Percentiles rank a stretch among this genome's conserved stretches.
These are phyloP conservation scores for Trachurus trachurus DNA, from an alignment of 2,797 vertebrate genomes.

Conservation along the genomic window DNA sequence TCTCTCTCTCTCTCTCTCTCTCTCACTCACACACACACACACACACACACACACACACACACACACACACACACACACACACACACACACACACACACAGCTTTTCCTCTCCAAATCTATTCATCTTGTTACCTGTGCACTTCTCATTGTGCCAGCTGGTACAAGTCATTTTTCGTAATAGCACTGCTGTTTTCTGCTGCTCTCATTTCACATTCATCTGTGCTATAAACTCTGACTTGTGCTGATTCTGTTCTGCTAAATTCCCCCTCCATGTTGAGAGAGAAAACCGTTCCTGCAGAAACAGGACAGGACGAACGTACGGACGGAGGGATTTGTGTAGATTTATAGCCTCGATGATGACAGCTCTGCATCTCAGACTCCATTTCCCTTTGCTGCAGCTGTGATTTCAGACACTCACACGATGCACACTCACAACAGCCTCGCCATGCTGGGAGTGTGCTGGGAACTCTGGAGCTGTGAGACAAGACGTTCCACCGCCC, in stretches of 20 bases:
- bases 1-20: no score
- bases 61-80: constrained; percentile 18
- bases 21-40: no score
- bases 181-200: constrained; percentile 35
- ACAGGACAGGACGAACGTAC: constrained; percentile 7
- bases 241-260: constrained; percentile 27
- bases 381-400: constrained; percentile 61
- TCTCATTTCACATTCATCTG: constrained; percentile 42
- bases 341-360: constrained; percentile 59
- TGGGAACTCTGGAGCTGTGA: constrained; percentile 8
- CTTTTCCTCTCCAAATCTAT: constrained; percentile 17
- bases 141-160: constrained; percentile 46
- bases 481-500: constrained; percentile 28
- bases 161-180: constrained; percentile 36
- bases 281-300: constrained; percentile 26
- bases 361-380: constrained; percentile 61
- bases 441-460: constrained; percentile 15
- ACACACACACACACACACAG: constrained; percentile 18
- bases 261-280: neutral
- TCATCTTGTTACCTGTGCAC: constrained; percentile 32
- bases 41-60: neutral
- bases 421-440: constrained; percentile 26
- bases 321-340: constrained; percentile 53
- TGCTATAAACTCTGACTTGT: constrained; percentile 28
- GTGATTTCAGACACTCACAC: constrained; percentile 54